Conservation (phyloP, 1,140 invertebrate genomes). For the Drosophila oshimai region DNA sequence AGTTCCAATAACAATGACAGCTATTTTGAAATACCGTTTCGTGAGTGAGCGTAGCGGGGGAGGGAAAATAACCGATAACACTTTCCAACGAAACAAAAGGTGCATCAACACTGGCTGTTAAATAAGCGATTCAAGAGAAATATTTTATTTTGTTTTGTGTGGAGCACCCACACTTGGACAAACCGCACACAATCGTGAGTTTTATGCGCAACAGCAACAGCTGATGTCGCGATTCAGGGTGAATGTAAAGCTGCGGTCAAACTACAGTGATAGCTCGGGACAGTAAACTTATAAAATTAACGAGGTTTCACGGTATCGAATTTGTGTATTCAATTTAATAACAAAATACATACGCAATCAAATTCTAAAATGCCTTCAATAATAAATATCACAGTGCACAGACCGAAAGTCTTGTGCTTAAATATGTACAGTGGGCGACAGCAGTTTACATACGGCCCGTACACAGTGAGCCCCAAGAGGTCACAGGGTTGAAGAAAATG, state of each 20-base stretch:
- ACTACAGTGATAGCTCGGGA: too few species aligned
- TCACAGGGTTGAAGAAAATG: too few species aligned
- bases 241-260: not conserved
- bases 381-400: too few species aligned
- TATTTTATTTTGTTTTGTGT: constrained; percentile 18
- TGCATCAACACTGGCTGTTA: not conserved
- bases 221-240: constrained; percentile 39
- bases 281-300: too few species aligned
- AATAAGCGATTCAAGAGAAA: not conserved
- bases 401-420: too few species aligned
- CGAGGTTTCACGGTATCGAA: too few species aligned
- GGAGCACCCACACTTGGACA: constrained; percentile 9
- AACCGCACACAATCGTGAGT: constrained; percentile 6
- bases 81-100: constrained; percentile 6
- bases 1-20: constrained; percentile 66
- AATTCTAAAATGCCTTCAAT: too few species aligned
- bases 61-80: not conserved
- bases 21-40: constrained; percentile 63
- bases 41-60: not conserved
- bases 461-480: too few species aligned
- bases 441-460: too few species aligned
- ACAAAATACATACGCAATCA: too few species aligned
- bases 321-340: too few species aligned
- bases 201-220: constrained; percentile 75
- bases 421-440: too few species aligned